Conservation (phyloP, 2,888 invertebrate species). For the Theretra japonica region DNA sequence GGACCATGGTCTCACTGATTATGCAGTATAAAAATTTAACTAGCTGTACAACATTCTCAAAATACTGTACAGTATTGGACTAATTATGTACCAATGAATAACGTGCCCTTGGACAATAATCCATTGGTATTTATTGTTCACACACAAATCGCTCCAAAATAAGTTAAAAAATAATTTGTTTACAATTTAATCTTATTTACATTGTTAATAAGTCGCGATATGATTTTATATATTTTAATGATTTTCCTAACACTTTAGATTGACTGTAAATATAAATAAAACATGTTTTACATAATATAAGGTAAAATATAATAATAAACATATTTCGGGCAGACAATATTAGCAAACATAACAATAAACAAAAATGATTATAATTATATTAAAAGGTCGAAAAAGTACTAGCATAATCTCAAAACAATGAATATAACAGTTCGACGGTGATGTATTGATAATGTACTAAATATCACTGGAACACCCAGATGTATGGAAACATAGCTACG, state of each 20-base stretch:
- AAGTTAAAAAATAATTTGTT: slow-evolving; percentile 70
- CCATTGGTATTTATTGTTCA: slow-evolving; percentile 47
- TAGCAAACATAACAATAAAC: slow-evolving; percentile 81
- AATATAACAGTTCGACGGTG: slow-evolving; percentile 53
- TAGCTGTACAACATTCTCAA: slow-evolving; percentile 52
- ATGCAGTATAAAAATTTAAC: slow-evolving; percentile 56
- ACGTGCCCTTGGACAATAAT: slow-evolving; percentile 36
- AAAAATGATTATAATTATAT: slow-evolving; percentile 48
- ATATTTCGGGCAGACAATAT: slow-evolving; percentile 69
- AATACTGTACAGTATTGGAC: slow-evolving; percentile 54
- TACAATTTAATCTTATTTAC: slow-evolving; percentile 70
- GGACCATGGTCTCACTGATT: slow-evolving; percentile 58
- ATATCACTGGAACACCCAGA: slow-evolving; percentile 42
- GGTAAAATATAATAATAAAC: slow-evolving; percentile 71
- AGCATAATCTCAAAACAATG: slow-evolving; percentile 74
- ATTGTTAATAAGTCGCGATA: slow-evolving; percentile 70
- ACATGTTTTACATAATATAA: slow-evolving; percentile 64
- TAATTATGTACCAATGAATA: slow-evolving; percentile 51
- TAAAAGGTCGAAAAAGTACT: slow-evolving; percentile 33
- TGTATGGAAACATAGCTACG: slow-evolving; percentile 36
- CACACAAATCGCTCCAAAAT: slow-evolving; percentile 55
- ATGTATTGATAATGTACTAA: slow-evolving; percentile 51
- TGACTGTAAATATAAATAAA: slow-evolving; percentile 71
- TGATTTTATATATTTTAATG: slow-evolving; percentile 69
- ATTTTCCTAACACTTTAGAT: slow-evolving; percentile 69